Conservation (phyloP, 1,140 invertebrate species). For the Drosophila seguyi region DNA sequence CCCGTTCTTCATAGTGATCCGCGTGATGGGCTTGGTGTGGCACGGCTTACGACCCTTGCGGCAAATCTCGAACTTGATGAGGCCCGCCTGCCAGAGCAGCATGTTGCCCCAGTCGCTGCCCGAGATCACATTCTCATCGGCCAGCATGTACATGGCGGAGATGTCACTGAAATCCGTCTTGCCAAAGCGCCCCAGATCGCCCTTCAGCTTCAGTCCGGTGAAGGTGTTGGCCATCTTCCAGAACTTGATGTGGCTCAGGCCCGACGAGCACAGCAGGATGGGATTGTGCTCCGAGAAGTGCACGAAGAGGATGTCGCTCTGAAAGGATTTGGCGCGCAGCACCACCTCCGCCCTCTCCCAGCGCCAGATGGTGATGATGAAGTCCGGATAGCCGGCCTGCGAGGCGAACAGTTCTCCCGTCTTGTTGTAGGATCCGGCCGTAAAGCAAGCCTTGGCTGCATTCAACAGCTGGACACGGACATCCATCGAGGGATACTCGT, state of each 20-base stretch:
- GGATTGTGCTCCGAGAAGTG: constrained; percentile 92
- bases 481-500: constrained; percentile 92
- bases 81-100: constrained; percentile 93
- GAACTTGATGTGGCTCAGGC: constrained; percentile 93
- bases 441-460: constrained; percentile 91
- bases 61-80: constrained; percentile 93
- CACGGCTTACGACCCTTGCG: constrained; percentile 89
- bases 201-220: constrained; percentile 95
- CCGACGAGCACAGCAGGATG: constrained; percentile 91
- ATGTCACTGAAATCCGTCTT: constrained; percentile 96
- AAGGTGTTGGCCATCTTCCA: constrained; percentile 97
- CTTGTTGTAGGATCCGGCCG: constrained; percentile 92
- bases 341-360: constrained; percentile 92
- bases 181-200: constrained; percentile 93
- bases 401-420: constrained; percentile 92
- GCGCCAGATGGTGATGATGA: constrained; percentile 94
- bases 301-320: constrained; percentile 91
- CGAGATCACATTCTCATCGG: constrained; percentile 94
- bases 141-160: constrained; percentile 92
- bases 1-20: constrained; percentile 89
- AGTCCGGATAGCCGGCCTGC: constrained; percentile 94
- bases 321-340: constrained; percentile 91
- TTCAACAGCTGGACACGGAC: constrained; percentile 90
- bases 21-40: constrained; percentile 90
- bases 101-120: constrained; percentile 96